Percentiles rank a stretch among this genome's conserved stretches.
Conservation (phyloP, 2,797 vertebrate genomes). For the Oreortyx pictus region DNA sequence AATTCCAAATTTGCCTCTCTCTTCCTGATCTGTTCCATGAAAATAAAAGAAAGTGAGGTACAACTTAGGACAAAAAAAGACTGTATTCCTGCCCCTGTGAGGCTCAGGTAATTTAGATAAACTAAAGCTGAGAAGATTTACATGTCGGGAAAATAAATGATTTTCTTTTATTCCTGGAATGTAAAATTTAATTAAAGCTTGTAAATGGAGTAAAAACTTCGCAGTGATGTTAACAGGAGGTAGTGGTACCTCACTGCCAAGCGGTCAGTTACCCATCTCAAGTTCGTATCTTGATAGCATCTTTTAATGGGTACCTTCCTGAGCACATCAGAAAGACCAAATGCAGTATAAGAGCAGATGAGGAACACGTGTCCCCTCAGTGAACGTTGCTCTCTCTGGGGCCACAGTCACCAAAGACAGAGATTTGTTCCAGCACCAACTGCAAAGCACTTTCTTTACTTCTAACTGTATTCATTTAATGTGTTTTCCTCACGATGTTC, state of each 20-base stretch:
- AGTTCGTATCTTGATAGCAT: not conserved
- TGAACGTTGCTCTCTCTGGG: not conserved
- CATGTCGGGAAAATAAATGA: not conserved
- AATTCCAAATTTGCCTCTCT: not conserved
- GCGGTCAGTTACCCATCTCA: not conserved
- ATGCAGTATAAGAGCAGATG: not conserved
- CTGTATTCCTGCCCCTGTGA: not conserved
- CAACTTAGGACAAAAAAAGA: not conserved
- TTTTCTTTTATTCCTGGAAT: not conserved
- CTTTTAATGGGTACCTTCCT: not conserved
- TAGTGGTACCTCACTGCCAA: not conserved
- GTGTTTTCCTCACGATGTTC: not conserved
- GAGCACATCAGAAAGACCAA: not conserved
- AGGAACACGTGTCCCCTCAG: not conserved
- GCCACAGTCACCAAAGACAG: not conserved
- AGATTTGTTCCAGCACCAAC: not conserved
- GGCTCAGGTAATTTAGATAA: not conserved
- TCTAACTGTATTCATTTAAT: not conserved
- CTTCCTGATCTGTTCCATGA: not conserved
- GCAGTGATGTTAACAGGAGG: not conserved
- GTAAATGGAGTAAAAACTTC: not conserved
- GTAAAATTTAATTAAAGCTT: not conserved
- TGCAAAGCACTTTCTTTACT: not conserved
- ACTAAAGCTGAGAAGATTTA: not conserved
- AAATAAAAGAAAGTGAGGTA: not conserved